Conservation (phyloP, 1,140 invertebrate genomes). For the Bombus difficillimus region DNA sequence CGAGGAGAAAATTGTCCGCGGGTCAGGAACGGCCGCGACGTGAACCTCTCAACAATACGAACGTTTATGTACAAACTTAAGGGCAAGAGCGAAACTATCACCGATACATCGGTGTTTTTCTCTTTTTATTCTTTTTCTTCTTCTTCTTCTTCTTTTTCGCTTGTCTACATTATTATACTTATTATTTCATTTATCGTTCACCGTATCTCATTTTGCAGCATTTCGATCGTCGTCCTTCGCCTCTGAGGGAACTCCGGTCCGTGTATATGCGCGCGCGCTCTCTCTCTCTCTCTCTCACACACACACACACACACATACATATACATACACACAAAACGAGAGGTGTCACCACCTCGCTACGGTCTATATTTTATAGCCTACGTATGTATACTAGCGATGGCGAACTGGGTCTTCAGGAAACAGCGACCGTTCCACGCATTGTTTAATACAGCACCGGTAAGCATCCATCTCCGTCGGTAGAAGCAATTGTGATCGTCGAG, state of each 20-base stretch:
- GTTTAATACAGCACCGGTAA: slow-evolving; percentile 60
- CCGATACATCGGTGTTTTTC: slow-evolving; percentile 31
- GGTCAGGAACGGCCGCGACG: neutral
- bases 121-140: neutral
- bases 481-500: slow-evolving; percentile 2
- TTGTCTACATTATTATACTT: neutral
- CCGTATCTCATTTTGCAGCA: neutral
- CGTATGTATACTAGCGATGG: slow-evolving; percentile 53
- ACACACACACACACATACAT: neutral
- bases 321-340: slow-evolving; percentile 25
- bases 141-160: neutral
- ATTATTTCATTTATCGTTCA: neutral
- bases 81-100: slow-evolving; percentile 66
- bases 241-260: slow-evolving; percentile 60
- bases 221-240: neutral
- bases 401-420: slow-evolving; percentile 54
- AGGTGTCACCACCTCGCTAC: slow-evolving; percentile 58
- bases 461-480: slow-evolving; percentile 38
- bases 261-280: neutral
- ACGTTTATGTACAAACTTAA: slow-evolving; percentile 72
- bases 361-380: slow-evolving; percentile 43
- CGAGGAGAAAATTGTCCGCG: neutral
- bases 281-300: too few relatives aligned
- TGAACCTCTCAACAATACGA: slow-evolving; percentile 50
- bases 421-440: slow-evolving; percentile 54